These are phyloP conservation scores for Caenorhabditis sinica DNA, from an alignment of 2,888 invertebrate genomes.

Conservation along the genomic window DNA sequence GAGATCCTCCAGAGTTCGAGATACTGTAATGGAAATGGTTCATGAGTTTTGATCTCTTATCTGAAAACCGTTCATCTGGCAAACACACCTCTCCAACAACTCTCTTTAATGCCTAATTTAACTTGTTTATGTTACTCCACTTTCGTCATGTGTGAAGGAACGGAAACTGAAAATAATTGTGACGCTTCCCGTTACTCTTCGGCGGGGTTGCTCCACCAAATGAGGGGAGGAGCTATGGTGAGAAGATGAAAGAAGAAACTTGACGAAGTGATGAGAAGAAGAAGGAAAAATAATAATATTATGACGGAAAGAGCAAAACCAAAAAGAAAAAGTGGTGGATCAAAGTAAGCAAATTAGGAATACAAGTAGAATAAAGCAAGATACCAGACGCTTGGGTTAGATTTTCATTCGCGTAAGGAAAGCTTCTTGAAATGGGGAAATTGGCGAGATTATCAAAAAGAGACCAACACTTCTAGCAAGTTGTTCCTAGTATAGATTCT, in stretches of 20 bases:
- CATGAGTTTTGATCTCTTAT: not conserved
- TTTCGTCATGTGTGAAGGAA: conserved; percentile 39
- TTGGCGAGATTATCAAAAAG: not conserved
- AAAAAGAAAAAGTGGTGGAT: conserved; percentile 15
- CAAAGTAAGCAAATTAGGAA: conserved; percentile 6
- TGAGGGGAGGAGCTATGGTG: not conserved
- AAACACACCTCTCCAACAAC: not conserved
- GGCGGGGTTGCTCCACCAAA: conserved; percentile 21
- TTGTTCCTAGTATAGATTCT: not conserved
- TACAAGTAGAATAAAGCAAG: not conserved
- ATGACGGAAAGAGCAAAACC: conserved; percentile 43
- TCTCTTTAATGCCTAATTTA: not conserved
- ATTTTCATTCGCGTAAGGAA: not conserved
- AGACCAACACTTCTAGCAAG: not conserved
- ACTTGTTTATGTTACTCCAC: conserved; percentile 38
- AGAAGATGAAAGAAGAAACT: conserved; percentile 26
- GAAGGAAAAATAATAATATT: conserved; percentile 47
- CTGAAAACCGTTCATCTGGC: not conserved
- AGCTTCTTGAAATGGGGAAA: not conserved
- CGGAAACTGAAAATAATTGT: conserved; percentile 63
- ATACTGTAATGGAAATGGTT: not conserved
- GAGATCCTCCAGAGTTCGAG: not conserved
- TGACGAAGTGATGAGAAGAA: conserved; percentile 20
- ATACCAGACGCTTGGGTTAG: not conserved
- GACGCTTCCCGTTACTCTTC: conserved; percentile 33